Evolutionary conservation across 2,888 invertebrate genomes (phyloP).

Genomic region (Oconnorella tubifera): DNA sequence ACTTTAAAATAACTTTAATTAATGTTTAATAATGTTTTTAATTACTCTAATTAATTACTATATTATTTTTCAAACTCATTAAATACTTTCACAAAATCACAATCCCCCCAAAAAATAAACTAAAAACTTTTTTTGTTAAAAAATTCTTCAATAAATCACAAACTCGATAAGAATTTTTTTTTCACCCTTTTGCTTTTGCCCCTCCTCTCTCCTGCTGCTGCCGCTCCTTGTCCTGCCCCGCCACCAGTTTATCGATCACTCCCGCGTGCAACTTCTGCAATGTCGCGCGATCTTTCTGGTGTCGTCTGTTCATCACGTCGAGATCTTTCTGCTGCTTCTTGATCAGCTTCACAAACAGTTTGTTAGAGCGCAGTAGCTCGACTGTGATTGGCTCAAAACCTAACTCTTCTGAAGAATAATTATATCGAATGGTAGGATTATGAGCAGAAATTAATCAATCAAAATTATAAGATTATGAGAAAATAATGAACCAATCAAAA

Average conservation of each 20-base stretch:
- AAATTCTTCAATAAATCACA: too few relatives aligned
- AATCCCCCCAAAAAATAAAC: too few relatives aligned
- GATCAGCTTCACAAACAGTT: slow-evolving; percentile 67
- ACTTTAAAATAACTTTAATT: too few relatives aligned
- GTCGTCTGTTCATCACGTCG: slow-evolving; percentile 79
- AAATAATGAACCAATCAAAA: background rate
- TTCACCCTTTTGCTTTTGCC: too few relatives aligned
- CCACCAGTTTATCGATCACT: slow-evolving; percentile 86
- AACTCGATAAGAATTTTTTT: too few relatives aligned
- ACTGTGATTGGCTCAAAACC: slow-evolving; percentile 51
- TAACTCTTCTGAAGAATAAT: slow-evolving; percentile 35
- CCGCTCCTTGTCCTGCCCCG: slow-evolving; percentile 52
- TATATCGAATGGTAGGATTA: too few relatives aligned
- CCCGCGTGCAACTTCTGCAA: slow-evolving; percentile 80
- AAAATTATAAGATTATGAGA: background rate
- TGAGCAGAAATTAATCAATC: background rate
- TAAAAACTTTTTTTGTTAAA: too few relatives aligned
- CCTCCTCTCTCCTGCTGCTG: slow-evolving; percentile 47
- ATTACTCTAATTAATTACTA: too few relatives aligned
- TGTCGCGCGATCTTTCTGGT: slow-evolving; percentile 82
- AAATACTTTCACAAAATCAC: background rate
- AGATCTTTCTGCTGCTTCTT: slow-evolving; percentile 92
- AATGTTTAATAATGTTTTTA: too few relatives aligned
- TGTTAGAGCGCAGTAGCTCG: slow-evolving; percentile 49
- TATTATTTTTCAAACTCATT: background rate